Evolutionary conservation across 2,113 vertebrate species (phyloP).

Genomic region (Excalfactoria chinensis): DNA sequence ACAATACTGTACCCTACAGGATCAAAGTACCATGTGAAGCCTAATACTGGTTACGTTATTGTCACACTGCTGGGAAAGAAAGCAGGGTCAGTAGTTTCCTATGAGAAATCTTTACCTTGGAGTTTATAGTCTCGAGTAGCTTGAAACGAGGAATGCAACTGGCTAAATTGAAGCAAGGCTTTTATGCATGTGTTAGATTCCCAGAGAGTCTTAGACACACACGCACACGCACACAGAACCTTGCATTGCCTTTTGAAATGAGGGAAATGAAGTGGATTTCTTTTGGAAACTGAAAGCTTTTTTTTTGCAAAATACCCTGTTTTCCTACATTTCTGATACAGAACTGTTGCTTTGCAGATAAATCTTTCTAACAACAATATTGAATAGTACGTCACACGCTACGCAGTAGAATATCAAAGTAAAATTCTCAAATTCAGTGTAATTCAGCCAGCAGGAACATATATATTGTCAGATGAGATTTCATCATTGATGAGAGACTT

Average conservation of each 20-base stretch:
- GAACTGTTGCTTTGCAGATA: not conserved
- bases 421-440: not conserved
- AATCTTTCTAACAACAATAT: not conserved
- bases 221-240: not conserved
- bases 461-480: not conserved
- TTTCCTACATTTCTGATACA: not conserved
- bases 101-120: not conserved
- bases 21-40: conserved; percentile 22
- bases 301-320: not conserved
- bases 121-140: conserved; percentile 41
- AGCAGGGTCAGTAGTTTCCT: not conserved
- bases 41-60: conserved; percentile 27
- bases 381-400: conserved; percentile 1
- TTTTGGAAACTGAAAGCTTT: not conserved
- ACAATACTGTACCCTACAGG: not conserved
- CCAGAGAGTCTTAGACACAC: not conserved
- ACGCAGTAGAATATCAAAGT: not conserved
- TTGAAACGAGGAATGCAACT: conserved; percentile 24
- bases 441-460: not conserved
- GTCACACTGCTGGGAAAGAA: not conserved
- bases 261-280: conserved; percentile 10
- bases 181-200: not conserved
- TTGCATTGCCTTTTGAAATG: conserved; percentile 15
- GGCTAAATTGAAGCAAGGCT: conserved; percentile 3
- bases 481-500: not conserved